Conservation (phyloP, 2,113 vertebrate genomes). For the Carassius auratus region DNA sequence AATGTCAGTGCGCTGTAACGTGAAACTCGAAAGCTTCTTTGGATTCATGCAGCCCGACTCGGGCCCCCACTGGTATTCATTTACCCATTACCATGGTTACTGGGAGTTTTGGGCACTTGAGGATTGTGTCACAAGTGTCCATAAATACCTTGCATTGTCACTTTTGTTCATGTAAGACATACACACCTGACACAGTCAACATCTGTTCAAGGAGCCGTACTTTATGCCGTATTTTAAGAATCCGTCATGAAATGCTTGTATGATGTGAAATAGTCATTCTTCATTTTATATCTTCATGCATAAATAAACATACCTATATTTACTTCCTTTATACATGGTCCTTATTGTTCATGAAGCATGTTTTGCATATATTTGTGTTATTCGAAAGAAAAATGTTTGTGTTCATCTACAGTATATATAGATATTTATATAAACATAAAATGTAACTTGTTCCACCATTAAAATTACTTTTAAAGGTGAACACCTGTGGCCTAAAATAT, state of each 20-base stretch:
- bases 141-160: conserved; percentile 16
- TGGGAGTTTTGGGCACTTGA: conserved; percentile 28
- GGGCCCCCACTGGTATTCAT: conserved; percentile 62
- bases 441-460: too few species aligned
- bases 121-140: conserved; percentile 18
- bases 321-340: neutral
- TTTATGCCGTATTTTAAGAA: neutral
- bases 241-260: neutral
- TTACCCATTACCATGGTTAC: conserved; percentile 69
- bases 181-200: neutral
- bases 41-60: conserved; percentile 35
- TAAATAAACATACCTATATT: neutral
- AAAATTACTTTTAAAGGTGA: too few species aligned
- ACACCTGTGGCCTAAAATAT: too few species aligned
- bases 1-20: too few species aligned
- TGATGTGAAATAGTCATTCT: neutral
- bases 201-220: neutral
- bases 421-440: too few species aligned
- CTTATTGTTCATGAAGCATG: neutral
- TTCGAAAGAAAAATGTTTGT: neutral
- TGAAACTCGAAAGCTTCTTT: conserved; percentile 48
- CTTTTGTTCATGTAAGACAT: conserved; percentile 3
- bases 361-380: neutral
- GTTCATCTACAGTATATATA: neutral
- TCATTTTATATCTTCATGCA: neutral